Percentiles rank a stretch among this genome's conserved stretches.
phyloP scores from a whole-genome alignment of 2,797 vertebrate genomes.

The Aeoliscus strigatus region DNA sequence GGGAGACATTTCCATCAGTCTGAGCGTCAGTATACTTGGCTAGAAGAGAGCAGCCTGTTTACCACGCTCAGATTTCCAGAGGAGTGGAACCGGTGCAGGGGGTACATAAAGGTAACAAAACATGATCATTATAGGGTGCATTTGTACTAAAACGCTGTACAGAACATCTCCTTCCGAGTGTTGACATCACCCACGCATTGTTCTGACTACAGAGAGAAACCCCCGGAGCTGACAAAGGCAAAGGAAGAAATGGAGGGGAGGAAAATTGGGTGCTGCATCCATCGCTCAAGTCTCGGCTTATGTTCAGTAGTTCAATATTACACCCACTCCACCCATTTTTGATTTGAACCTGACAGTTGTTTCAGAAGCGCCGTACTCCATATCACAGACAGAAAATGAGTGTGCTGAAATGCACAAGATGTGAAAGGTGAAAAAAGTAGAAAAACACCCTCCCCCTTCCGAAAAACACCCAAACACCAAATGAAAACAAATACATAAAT shows the following conservation, averaged over 20 bases:
- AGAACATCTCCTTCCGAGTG: conserved; percentile 72
- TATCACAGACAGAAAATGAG: conserved; percentile 76
- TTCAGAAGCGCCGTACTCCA: conserved; percentile 69
- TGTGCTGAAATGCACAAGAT: conserved; percentile 69
- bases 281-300: conserved; percentile 64
- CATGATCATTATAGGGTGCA: conserved; percentile 79
- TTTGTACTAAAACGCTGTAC: conserved; percentile 80
- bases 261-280: conserved; percentile 64
- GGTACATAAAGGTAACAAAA: conserved; percentile 77
- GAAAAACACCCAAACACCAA: conserved; percentile 57
- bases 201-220: conserved; percentile 78
- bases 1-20: conserved; percentile 46
- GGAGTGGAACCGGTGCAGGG: conserved; percentile 60
- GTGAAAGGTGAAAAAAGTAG: conserved; percentile 67
- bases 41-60: conserved; percentile 66
- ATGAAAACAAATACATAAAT: conserved; percentile 78
- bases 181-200: conserved; percentile 77
- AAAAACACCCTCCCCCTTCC: conserved; percentile 45
- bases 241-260: conserved; percentile 57
- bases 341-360: conserved; percentile 78
- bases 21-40: conserved; percentile 51
- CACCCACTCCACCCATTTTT: conserved; percentile 71
- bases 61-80: conserved; percentile 54
- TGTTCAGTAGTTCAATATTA: conserved; percentile 75
- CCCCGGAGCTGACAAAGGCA: conserved; percentile 78